Percentiles rank a stretch among this genome's conserved stretches.
These are phyloP conservation scores for Agelas oroides DNA, from an alignment of 37 sponge, comb jelly and placozoan genomes.

Conservation along the genomic window DNA sequence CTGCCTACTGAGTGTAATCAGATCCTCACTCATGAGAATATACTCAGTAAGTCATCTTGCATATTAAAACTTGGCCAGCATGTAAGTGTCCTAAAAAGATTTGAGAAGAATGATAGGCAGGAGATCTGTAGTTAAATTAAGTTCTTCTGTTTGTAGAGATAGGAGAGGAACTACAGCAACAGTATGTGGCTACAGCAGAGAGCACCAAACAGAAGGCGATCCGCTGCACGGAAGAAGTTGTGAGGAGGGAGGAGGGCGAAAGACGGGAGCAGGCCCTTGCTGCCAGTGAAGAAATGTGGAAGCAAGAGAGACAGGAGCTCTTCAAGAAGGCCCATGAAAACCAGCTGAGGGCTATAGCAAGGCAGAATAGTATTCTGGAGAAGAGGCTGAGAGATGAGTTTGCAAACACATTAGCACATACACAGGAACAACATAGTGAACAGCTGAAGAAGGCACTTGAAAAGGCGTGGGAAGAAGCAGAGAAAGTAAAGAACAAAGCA, in stretches of 20 bases:
- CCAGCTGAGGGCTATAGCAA: conserved; percentile 40
- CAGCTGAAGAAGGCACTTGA: conserved; percentile 16
- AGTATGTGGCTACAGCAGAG: conserved; percentile 39
- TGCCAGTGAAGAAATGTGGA: conserved; percentile 37
- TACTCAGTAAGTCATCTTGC: conserved; percentile 15
- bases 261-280: conserved; percentile 18
- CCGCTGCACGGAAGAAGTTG: conserved; percentile 63
- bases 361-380: conserved; percentile 33
- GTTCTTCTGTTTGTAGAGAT: conserved; percentile 19
- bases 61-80: too few species aligned
- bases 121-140: too few species aligned
- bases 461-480: conserved; percentile 55
- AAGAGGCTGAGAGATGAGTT: conserved; percentile 56
- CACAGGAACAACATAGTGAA: conserved; percentile 3
- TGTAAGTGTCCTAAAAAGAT: too few species aligned
- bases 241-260: conserved; percentile 61
- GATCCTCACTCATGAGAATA: conserved; percentile 9
- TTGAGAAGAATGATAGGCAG: too few species aligned
- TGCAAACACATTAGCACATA: not conserved
- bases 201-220: conserved; percentile 51
- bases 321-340: conserved; percentile 39
- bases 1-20: conserved; percentile 13
- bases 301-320: conserved; percentile 42
- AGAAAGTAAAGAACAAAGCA: conserved; percentile 29
- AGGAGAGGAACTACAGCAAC: conserved; percentile 47